phyloP scores from a whole-genome alignment of 2,797 vertebrate species.

The Gallinago stenura region DNA sequence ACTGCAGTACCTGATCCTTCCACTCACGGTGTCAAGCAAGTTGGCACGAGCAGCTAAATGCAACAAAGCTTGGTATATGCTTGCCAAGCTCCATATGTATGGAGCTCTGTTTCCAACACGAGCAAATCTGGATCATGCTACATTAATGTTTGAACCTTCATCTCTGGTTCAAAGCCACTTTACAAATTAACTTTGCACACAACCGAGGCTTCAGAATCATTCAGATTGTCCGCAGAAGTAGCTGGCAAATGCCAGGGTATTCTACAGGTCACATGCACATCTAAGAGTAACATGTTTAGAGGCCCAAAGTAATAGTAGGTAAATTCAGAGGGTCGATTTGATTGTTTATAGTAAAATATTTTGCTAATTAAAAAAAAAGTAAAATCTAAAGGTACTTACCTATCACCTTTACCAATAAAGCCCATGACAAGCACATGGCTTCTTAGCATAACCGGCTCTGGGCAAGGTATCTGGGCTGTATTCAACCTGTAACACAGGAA shows the following conservation, averaged over 20 bases:
- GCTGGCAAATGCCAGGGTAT: neutral
- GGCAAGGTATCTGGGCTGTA: conserved; percentile 90
- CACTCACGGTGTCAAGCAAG: neutral
- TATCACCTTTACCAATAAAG: conserved; percentile 93
- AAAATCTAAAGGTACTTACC: conserved; percentile 79
- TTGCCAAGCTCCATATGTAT: neutral
- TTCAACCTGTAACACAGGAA: conserved; percentile 82
- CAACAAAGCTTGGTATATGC: neutral
- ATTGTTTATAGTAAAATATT: neutral
- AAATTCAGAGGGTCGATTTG: neutral
- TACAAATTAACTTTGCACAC: no score
- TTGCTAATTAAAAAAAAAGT: neutral
- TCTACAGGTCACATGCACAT: neutral
- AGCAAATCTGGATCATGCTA: neutral
- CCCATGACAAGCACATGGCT: conserved; percentile 95
- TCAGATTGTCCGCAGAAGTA: neutral
- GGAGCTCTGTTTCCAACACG: fast-evolving
- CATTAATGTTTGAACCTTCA: neutral
- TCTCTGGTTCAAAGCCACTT: no score
- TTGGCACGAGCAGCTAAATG: neutral
- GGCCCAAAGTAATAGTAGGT: neutral
- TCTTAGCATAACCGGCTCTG: conserved; percentile 91
- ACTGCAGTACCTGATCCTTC: neutral
- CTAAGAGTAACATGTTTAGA: neutral
- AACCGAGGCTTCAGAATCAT: neutral